phyloP scores from a whole-genome alignment of 2,113 vertebrate genomes.

The Benthochromis sp. region DNA sequence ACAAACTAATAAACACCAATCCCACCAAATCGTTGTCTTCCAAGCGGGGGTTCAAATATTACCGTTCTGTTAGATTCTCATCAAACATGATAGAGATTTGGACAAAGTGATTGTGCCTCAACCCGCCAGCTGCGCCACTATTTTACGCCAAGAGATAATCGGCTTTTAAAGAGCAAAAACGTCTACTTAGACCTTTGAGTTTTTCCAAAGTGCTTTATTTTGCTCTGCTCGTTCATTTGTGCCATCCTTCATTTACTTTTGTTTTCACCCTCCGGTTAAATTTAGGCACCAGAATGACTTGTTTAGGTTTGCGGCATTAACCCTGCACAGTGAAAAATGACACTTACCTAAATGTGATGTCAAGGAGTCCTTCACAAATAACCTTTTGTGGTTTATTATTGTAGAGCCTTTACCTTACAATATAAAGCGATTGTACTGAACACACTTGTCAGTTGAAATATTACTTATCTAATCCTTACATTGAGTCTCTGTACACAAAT shows the following conservation, averaged over 20 bases:
- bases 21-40: neutral
- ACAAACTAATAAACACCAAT: neutral
- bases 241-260: neutral
- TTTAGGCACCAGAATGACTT: neutral
- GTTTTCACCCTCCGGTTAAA: neutral
- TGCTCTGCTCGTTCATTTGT: neutral
- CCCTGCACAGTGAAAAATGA: neutral
- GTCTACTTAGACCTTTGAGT: neutral
- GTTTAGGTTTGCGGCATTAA: neutral
- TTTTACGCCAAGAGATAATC: neutral
- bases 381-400: neutral
- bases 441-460: neutral
- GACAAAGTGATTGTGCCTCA: neutral
- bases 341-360: neutral
- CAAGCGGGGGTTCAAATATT: neutral
- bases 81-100: neutral
- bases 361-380: rapidly evolving
- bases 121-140: neutral
- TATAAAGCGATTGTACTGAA: neutral
- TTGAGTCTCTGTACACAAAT: neutral
- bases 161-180: neutral
- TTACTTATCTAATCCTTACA: neutral
- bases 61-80: neutral
- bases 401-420: neutral
- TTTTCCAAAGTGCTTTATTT: neutral